Percentiles rank a stretch among this genome's conserved stretches.
Evolutionary conservation across 2,888 invertebrate genomes (phyloP).

Genomic region (Heliothis peltigera): DNA sequence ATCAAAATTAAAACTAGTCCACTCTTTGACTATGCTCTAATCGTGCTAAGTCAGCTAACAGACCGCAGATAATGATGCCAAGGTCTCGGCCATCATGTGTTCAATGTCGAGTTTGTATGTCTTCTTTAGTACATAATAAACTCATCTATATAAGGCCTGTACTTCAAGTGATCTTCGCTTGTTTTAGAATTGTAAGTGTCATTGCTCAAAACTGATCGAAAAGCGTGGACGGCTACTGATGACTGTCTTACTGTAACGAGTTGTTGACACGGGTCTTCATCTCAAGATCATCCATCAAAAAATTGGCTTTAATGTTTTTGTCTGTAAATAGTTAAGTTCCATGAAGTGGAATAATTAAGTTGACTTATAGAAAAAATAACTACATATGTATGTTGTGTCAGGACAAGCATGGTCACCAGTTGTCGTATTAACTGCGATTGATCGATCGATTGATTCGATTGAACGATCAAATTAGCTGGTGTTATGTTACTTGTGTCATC

Average conservation of each 20-base stretch:
- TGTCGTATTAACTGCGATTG: slow-evolving; percentile 1
- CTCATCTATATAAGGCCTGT: slow-evolving; percentile 49
- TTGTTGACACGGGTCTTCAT: slow-evolving; percentile 15
- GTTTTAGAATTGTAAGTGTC: slow-evolving; percentile 26
- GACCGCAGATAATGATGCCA: slow-evolving; percentile 72
- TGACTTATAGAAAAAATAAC: too few species aligned
- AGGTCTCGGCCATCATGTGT: slow-evolving; percentile 60
- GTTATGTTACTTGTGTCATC: background rate
- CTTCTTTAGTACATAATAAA: slow-evolving; percentile 45
- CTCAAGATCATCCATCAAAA: background rate
- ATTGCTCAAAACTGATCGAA: slow-evolving; percentile 31
- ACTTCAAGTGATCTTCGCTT: slow-evolving; percentile 43
- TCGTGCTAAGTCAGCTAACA: slow-evolving; percentile 69
- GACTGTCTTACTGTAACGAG: background rate
- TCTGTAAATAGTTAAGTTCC: background rate
- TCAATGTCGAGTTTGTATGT: slow-evolving; percentile 49
- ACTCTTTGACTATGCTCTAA: slow-evolving; percentile 55
- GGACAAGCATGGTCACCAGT: background rate
- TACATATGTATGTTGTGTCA: background rate
- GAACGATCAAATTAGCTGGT: background rate
- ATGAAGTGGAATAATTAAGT: background rate
- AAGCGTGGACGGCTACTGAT: slow-evolving; percentile 16
- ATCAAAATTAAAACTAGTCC: slow-evolving; percentile 30
- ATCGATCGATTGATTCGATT: background rate
- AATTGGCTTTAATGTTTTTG: slow-evolving; percentile 1